Conservation (phyloP, 1,140 invertebrate genomes). For the Drosophila sucinea region DNA sequence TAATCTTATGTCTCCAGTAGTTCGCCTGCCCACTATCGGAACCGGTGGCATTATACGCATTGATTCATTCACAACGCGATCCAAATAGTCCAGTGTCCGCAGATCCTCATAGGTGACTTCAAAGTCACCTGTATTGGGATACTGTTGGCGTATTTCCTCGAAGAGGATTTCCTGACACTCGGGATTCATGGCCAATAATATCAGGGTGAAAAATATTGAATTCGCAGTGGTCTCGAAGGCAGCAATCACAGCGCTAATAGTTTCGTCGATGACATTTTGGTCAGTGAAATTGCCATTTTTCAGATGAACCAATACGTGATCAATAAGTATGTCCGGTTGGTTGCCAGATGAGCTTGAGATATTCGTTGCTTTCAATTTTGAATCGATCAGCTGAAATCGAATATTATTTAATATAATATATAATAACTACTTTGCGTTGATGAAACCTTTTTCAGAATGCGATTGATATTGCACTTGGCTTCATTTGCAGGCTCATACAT, state of each 20-base stretch:
- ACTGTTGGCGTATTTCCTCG: slow-evolving; percentile 86
- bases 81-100: slow-evolving; percentile 86
- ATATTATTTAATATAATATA: too few species aligned
- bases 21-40: slow-evolving; percentile 42
- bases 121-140: slow-evolving; percentile 82
- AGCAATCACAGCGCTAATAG: slow-evolving; percentile 42
- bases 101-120: slow-evolving; percentile 85
- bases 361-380: neutral
- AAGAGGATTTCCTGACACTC: slow-evolving; percentile 84
- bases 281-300: slow-evolving; percentile 32
- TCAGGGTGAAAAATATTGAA: slow-evolving; percentile 40
- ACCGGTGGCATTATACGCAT: slow-evolving; percentile 83
- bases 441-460: neutral
- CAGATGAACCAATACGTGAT: slow-evolving; percentile 38
- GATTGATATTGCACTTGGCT: neutral
- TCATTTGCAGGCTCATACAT: neutral
- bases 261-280: slow-evolving; percentile 52
- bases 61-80: slow-evolving; percentile 86
- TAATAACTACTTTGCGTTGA: neutral
- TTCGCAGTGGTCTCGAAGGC: slow-evolving; percentile 66
- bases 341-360: neutral
- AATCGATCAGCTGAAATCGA: slow-evolving; percentile 15
- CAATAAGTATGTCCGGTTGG: slow-evolving; percentile 25
- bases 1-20: slow-evolving; percentile 38
- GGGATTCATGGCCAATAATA: slow-evolving; percentile 66